A percentile compares a stretch with the other conserved stretches of the same genome.
These are phyloP conservation scores for Rhynchotus rufescens DNA, from an alignment of 2,797 vertebrate genomes.

Conservation along the genomic window DNA sequence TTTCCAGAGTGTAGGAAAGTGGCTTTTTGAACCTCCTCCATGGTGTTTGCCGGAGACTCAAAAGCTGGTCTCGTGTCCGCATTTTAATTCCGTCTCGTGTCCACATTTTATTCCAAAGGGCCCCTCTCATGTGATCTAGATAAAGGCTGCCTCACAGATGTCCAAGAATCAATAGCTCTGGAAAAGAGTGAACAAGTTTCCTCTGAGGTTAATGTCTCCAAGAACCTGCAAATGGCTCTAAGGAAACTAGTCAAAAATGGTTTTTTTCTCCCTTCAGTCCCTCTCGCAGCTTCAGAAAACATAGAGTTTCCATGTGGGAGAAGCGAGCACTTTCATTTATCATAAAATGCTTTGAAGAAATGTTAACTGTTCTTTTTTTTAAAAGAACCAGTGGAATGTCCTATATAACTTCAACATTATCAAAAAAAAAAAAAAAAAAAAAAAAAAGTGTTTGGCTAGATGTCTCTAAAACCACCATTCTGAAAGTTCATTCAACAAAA, in stretches of 20 bases:
- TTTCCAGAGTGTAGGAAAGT: neutral
- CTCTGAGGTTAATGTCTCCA: neutral
- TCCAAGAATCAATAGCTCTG: slow-evolving; percentile 33
- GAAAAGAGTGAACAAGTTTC: slow-evolving; percentile 21
- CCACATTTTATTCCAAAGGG: neutral
- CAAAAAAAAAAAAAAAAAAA: neutral
- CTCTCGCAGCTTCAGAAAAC: too few relatives aligned
- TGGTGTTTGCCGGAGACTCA: neutral
- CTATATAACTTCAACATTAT: neutral
- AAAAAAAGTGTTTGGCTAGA: neutral
- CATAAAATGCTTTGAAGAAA: slow-evolving; percentile 14
- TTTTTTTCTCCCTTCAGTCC: neutral
- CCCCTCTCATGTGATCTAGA: neutral
- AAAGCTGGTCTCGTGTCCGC: neutral
- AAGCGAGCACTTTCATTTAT: neutral
- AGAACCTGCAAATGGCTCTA: neutral
- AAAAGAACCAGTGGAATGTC: neutral
- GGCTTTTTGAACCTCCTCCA: neutral
- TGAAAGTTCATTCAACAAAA: slow-evolving; percentile 35
- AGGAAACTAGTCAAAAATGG: neutral
- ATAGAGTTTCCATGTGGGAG: neutral
- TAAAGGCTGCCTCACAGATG: neutral
- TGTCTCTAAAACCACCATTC: slow-evolving; percentile 8
- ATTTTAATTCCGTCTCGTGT: neutral
- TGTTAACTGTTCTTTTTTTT: neutral